These are phyloP conservation scores for Choristoneura fumiferana DNA, from an alignment of 1,140 invertebrate species.

Conservation along the genomic window DNA sequence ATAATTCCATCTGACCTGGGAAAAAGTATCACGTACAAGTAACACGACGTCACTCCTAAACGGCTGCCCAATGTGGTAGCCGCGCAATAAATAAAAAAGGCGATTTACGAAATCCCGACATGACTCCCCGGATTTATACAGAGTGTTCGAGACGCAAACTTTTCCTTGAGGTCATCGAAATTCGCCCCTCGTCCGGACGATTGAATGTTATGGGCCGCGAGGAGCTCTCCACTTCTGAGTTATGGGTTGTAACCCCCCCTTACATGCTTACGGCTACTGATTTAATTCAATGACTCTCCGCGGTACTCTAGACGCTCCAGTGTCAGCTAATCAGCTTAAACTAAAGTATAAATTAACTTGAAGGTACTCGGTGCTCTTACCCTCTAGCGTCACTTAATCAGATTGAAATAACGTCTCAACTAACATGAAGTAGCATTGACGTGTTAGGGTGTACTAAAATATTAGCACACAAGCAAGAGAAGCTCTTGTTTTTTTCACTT, in stretches of 20 bases:
- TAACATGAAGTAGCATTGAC: no score
- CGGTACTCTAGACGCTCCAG: conserved; percentile 32
- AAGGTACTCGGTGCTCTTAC: no score
- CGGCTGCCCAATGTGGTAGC: conserved; percentile 46
- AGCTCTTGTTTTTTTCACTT: no score
- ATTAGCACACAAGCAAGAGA: no score
- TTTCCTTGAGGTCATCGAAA: conserved; percentile 71
- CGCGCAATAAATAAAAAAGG: conserved; percentile 68
- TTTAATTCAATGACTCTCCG: conserved; percentile 42
- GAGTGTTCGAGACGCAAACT: conserved; percentile 60
- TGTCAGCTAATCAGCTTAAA: no score
- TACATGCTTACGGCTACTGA: conserved; percentile 47
- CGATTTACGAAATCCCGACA: conserved; percentile 70
- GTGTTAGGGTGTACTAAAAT: no score
- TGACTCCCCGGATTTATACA: conserved; percentile 68
- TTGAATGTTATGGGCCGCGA: conserved; percentile 70
- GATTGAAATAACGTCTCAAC: no score
- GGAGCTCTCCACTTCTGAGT: conserved; percentile 61
- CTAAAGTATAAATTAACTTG: no score
- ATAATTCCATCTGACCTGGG: conserved; percentile 26
- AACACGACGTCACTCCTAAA: conserved; percentile 48
- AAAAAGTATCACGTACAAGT: conserved; percentile 41
- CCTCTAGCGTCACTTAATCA: no score
- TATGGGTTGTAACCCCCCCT: conserved; percentile 50
- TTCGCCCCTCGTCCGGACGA: conserved; percentile 68